phyloP scores from a whole-genome alignment of 2,113 vertebrate species.

The Dunckerocampus dactyliophorus region DNA sequence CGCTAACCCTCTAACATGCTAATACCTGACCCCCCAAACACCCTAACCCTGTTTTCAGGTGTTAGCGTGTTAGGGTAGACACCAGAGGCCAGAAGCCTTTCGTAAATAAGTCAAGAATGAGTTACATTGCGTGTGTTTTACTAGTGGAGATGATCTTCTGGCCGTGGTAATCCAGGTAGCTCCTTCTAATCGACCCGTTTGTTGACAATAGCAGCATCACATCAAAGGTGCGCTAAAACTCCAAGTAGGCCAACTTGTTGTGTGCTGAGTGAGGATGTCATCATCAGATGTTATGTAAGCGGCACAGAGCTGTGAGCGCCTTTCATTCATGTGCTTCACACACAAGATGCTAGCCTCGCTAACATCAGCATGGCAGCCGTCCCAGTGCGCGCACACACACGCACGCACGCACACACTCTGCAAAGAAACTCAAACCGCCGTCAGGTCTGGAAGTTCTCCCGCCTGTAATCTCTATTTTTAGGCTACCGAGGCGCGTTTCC shows the following conservation, averaged over 20 bases:
- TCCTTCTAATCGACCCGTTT: not conserved
- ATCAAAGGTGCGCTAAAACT: not conserved
- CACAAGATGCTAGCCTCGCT: constrained; percentile 29
- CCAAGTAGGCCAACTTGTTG: constrained; percentile 39
- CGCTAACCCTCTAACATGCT: no score
- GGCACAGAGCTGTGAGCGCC: constrained; percentile 15
- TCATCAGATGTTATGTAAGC: constrained; percentile 26
- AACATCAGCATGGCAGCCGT: constrained; percentile 35
- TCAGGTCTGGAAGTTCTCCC: constrained; percentile 40
- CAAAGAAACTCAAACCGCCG: constrained; percentile 43
- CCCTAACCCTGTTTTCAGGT: no score
- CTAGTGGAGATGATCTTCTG: no score
- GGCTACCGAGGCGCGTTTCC: constrained; percentile 16
- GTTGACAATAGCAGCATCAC: not conserved
- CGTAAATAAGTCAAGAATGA: no score
- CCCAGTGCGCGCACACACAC: constrained; percentile 31
- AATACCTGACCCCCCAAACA: no score
- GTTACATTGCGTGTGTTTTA: no score
- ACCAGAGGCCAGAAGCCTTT: no score
- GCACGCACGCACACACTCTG: constrained; percentile 40
- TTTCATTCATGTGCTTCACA: constrained; percentile 46
- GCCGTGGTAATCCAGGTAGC: not conserved
- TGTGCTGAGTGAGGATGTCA: no score
- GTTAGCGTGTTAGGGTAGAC: no score
- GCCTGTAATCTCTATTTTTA: constrained; percentile 50